Base-by-base conservation (phyloP, 2,113 vertebrate species). In the Anser cygnoides region DNA sequence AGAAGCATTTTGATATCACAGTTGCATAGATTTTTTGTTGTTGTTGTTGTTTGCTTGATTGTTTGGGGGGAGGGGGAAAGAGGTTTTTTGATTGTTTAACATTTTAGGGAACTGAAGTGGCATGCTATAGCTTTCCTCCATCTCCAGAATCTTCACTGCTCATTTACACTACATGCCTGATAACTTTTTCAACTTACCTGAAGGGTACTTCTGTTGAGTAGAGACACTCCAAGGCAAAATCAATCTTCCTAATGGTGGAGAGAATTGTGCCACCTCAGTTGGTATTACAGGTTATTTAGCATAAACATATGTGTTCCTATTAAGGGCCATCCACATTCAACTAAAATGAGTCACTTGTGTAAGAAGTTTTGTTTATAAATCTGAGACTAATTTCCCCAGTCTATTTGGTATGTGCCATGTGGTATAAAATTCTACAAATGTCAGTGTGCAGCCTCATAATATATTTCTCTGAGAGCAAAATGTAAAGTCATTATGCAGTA, bases 281-380 rank as follows among this genome's bases (percentile, higher is more conserved):
- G 91, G 88, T 17, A 58, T 94, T 96, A 76, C 94, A 97, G 92
- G 84, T 96, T 97, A 97, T 97, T 98, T 97, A 97, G 93, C 93
- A 98, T 96, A 94, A 98, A 97, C 95, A 93, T 96, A 97, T 92
- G 92, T 96, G 87, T 89, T 95, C 81, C 87, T 94, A 95, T 97
- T 97, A 98, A 97, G 81, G 89, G 29, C 77, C 65, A 97, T 95
- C 71, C 89, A 93, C 59, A 78, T 85, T 93, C 94, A 97, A 74
- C 89, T 83, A 65, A 83, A 97, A 92, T 83, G 84, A 96, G 85
- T 95, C 89, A 86, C 83, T 62, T 86, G 95, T 89, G 95, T 92
- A 91, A 95, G 71, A 97, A 97, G 95, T 96, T 95, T 97, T 97
- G 83, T 94, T 96, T 95, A 94, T 97, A 97, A 98, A 98, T 97